Evolutionary conservation across 2,797 vertebrate species (phyloP).

Genomic region (Anomalospiza imberbis): DNA sequence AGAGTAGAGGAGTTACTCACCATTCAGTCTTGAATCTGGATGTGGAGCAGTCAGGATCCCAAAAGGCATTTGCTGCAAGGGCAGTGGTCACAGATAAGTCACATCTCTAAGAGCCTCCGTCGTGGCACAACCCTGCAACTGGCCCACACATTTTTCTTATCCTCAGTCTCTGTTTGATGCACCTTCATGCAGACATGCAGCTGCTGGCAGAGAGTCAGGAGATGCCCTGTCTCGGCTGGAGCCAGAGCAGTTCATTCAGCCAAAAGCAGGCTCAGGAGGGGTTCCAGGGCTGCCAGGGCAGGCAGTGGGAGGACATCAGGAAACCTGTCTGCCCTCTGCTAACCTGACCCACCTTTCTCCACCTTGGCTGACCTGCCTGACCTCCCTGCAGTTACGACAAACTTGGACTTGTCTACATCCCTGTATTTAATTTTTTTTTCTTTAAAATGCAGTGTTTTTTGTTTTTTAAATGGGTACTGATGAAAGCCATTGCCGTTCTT

Average conservation of each 20-base stretch:
- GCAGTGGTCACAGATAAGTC: neutral
- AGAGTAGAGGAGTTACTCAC: neutral
- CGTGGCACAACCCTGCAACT: rapidly evolving
- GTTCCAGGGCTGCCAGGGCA: neutral
- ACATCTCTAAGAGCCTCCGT: neutral
- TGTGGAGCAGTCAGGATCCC: neutral
- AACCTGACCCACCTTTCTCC: neutral
- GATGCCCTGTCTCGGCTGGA: neutral
- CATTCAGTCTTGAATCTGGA: neutral
- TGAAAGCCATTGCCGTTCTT: neutral
- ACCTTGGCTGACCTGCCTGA: neutral
- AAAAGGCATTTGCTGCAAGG: neutral
- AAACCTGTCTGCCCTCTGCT: neutral
- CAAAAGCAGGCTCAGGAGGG: neutral
- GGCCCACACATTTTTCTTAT: neutral
- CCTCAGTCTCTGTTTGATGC: neutral
- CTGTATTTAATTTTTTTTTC: neutral
- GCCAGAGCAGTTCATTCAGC: neutral
- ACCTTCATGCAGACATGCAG: neutral
- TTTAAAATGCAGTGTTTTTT: neutral
- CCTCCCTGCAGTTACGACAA: neutral
- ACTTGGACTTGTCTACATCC: neutral
- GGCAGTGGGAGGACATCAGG: neutral
- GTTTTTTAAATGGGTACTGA: neutral
- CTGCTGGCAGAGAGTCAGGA: neutral